Conservation (phyloP, 2,797 vertebrate species). For the Oceanodroma leucorhoa region DNA sequence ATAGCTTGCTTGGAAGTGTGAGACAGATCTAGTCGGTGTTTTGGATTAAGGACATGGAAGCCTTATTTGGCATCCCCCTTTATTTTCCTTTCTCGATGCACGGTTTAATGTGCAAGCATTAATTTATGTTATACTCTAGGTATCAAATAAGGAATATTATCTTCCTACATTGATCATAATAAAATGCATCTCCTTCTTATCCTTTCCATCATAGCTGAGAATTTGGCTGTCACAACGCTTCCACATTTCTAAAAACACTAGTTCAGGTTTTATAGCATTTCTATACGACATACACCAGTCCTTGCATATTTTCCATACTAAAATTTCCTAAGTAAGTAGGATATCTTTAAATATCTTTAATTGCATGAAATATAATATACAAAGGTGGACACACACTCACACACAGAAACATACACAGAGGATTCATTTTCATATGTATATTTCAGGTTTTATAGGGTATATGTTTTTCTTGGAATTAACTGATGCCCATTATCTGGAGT, state of each 20-base stretch:
- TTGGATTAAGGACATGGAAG: background rate
- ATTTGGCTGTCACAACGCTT: background rate
- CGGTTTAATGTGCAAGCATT: background rate
- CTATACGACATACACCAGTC: accelerated
- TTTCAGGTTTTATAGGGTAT: background rate
- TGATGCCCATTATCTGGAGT: accelerated
- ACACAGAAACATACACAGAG: background rate
- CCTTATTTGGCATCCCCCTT: background rate
- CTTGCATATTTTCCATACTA: background rate
- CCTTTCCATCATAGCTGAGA: background rate
- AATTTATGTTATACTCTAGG: background rate
- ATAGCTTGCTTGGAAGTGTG: background rate
- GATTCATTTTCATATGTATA: background rate
- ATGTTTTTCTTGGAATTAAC: background rate
- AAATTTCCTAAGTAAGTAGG: background rate
- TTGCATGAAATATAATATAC: background rate
- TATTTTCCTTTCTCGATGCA: background rate
- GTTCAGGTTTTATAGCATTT: background rate
- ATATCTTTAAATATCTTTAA: background rate
- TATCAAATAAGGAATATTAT: background rate
- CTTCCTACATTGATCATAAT: background rate
- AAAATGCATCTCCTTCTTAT: background rate
- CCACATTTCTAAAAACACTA: background rate
- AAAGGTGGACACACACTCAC: background rate
- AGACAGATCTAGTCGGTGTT: background rate